phyloP scores from a whole-genome alignment of 1,140 invertebrate species.

The Plutomurus gul region DNA sequence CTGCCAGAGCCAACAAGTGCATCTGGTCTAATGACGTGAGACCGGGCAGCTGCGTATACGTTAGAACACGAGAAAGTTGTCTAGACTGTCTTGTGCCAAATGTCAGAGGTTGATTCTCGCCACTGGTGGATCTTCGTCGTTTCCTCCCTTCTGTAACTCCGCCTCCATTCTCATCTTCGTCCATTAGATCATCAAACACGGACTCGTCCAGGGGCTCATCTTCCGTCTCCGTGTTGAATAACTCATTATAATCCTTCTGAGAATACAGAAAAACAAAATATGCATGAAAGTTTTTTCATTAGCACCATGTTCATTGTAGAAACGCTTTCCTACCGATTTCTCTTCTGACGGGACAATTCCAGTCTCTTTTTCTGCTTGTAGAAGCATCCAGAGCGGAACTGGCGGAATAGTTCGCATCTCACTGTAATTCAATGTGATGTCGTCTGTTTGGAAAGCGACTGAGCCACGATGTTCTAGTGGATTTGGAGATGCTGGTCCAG shows the following conservation, averaged over 20 bases:
- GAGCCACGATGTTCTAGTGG: constrained; percentile 66
- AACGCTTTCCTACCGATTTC: constrained; percentile 54
- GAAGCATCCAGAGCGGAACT: constrained; percentile 90
- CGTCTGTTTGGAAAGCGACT: constrained; percentile 74
- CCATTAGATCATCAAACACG: constrained; percentile 51
- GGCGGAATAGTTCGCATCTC: constrained; percentile 96
- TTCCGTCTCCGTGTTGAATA: constrained; percentile 73
- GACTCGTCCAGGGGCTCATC: constrained; percentile 81
- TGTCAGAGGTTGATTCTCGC: constrained; percentile 45
- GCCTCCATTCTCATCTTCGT: constrained; percentile 51
- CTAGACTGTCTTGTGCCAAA: constrained; percentile 61
- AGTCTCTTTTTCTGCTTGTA: constrained; percentile 89
- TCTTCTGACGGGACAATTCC: constrained; percentile 55
- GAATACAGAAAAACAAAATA: constrained; percentile 41
- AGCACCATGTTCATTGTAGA: background rate
- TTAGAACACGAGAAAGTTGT: constrained; percentile 83
- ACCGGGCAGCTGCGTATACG: constrained; percentile 94
- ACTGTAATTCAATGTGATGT: constrained; percentile 88
- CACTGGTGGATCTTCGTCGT: constrained; percentile 51
- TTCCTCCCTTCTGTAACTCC: constrained; percentile 29
- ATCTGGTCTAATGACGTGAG: constrained; percentile 98
- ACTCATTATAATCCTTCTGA: constrained; percentile 77
- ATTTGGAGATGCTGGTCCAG: constrained; percentile 60
- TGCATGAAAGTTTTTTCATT: constrained; percentile 16
- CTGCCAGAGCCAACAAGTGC: constrained; percentile 95